These are phyloP conservation scores for Lordiphosa collinella DNA, from an alignment of 1,140 invertebrate species.

Conservation along the genomic window DNA sequence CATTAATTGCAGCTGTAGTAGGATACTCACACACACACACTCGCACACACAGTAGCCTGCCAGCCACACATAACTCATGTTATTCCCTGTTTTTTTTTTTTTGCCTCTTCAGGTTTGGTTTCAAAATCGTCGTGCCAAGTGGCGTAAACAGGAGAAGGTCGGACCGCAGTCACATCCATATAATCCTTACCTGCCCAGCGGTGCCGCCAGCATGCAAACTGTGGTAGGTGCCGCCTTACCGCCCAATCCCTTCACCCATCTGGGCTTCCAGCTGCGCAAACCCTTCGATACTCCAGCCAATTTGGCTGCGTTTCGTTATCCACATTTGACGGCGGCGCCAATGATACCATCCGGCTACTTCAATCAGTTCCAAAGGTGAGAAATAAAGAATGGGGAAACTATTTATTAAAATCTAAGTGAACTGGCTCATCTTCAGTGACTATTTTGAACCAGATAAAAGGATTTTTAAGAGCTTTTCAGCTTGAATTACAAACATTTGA, in stretches of 20 bases:
- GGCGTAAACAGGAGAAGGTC: constrained; percentile 96
- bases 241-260: constrained; percentile 88
- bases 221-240: constrained; percentile 86
- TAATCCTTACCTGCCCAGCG: constrained; percentile 87
- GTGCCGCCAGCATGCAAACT: constrained; percentile 82
- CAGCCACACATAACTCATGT: constrained; percentile 60
- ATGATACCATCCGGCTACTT: constrained; percentile 80
- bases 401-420: background rate
- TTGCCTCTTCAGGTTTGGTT: constrained; percentile 90
- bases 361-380: constrained; percentile 79
- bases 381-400: background rate
- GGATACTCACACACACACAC: constrained; percentile 2
- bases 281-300: constrained; percentile 86
- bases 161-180: constrained; percentile 94
- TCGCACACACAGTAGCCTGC: constrained; percentile 58
- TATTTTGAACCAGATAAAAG: no score
- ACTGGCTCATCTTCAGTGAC: background rate
- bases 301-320: constrained; percentile 84
- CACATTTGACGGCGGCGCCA: constrained; percentile 80
- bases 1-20: constrained; percentile 51
- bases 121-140: constrained; percentile 95
- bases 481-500: no score
- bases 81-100: constrained; percentile 7
- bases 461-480: no score
- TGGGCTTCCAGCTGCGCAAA: constrained; percentile 87